phyloP scores from a whole-genome alignment of 2,113 vertebrate genomes.

The Pyrgilauda ruficollis region DNA sequence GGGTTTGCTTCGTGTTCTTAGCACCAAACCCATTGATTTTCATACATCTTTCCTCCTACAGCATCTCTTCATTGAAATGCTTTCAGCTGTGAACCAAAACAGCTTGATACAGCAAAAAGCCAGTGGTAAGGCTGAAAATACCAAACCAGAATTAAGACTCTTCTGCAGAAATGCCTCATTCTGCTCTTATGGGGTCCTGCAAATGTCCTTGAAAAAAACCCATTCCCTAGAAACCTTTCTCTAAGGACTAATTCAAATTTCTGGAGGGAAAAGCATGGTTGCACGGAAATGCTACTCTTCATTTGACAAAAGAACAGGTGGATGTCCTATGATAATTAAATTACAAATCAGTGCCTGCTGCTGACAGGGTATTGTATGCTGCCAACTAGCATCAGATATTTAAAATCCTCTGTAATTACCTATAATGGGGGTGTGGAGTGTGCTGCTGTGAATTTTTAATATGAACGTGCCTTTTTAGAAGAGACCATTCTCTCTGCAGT shows the following conservation, averaged over 20 bases:
- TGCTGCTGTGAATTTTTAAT: conserved; percentile 66
- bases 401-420: conserved; percentile 77
- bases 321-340: conserved; percentile 79
- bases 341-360: conserved; percentile 74
- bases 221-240: not conserved
- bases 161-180: not conserved
- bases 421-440: conserved; percentile 63
- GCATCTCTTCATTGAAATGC: not conserved
- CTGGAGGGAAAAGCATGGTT: conserved; percentile 40
- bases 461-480: conserved; percentile 40
- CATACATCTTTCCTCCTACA: conserved; percentile 5
- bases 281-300: conserved; percentile 53
- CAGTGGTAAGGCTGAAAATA: not conserved
- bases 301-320: conserved; percentile 72
- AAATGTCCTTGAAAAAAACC: not conserved
- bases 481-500: not conserved
- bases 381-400: conserved; percentile 72
- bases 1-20: not conserved
- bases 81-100: conserved; percentile 19
- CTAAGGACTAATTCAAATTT: conserved; percentile 34
- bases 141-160: not conserved
- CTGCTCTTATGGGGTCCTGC: not conserved
- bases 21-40: conserved; percentile 12
- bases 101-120: conserved; percentile 21
- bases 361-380: conserved; percentile 68